These are phyloP conservation scores for Lagocephalus sceleratus DNA, from an alignment of 2,797 vertebrate species.

Conservation along the genomic window DNA sequence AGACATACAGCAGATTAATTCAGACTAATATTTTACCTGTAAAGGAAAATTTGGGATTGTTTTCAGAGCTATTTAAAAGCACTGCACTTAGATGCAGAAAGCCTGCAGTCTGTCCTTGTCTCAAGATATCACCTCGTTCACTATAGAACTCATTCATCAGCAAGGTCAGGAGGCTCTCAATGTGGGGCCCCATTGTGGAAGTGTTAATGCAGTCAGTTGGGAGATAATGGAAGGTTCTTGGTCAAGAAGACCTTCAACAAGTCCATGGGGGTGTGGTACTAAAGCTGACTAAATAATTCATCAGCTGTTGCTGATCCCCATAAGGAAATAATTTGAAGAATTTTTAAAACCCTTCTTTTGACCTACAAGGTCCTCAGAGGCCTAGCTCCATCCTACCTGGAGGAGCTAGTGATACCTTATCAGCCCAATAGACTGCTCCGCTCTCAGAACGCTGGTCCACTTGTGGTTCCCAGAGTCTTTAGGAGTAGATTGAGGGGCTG, in stretches of 20 bases:
- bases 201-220: constrained; percentile 61
- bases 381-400: too few species aligned
- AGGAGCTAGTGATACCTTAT: too few species aligned
- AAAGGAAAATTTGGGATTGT: too few species aligned
- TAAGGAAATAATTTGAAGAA: constrained; percentile 59
- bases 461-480: too few species aligned
- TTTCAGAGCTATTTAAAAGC: too few species aligned
- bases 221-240: constrained; percentile 69
- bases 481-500: too few species aligned
- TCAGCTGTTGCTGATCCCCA: constrained; percentile 68
- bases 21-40: background rate
- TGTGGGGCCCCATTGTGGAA: constrained; percentile 33
- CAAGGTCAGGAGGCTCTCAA: constrained; percentile 62
- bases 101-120: constrained; percentile 23
- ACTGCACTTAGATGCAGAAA: too few species aligned
- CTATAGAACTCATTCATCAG: constrained; percentile 59
- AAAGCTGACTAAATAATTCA: constrained; percentile 72
- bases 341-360: too few species aligned
- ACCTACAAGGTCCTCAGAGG: too few species aligned
- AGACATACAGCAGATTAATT: too few species aligned
- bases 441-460: too few species aligned
- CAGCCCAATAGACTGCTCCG: too few species aligned
- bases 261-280: constrained; percentile 63
- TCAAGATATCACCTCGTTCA: constrained; percentile 53
- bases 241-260: constrained; percentile 63